Evolutionary conservation across 2,113 vertebrate species (phyloP), one percentile per base, ranked within the genome.

Genomic region (Siniperca chuatsi): DNA sequence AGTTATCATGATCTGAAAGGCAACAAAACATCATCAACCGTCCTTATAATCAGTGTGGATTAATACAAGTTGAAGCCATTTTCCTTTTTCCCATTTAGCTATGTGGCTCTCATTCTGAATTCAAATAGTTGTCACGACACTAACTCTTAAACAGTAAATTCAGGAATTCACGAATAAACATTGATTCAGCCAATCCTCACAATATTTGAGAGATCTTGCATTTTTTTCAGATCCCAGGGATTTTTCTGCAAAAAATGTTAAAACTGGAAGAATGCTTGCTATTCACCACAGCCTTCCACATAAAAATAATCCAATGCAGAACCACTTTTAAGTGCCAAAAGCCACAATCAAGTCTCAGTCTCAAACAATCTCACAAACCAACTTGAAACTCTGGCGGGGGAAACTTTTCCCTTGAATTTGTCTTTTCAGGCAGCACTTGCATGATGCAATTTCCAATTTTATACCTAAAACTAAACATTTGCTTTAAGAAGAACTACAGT

Each of bases 51-150:
- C 23, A 61, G 44, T 23, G 62, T 37, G 8, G 8, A 50, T 75
- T 82, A 40, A 82, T 58, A 40, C n/a, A 81, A 55, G 11, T 33
- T 81, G 70, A 79, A 80, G 35, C 8, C 35, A 23, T 44, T 82
- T 76, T 1, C 15, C 18, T 11, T 37, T 25, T 29, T 44, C 18
- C 58, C 69, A 57, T 65, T 75, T 33, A 46, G 76, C 25, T 57
- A 20, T 8, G 35, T n/a, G 12, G 50, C 52, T 60, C 37, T 82
- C n/a, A 35, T 55, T 46, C 37, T 58, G n/a, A 18, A 35, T 81
- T 75, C 40, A 57, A 37, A 78, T 23, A 58, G 48, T 12, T 70
- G 33, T 44, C 57, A 40, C 2, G 12, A 23, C 29, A 12, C 8
- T 25, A 11, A 61, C 18, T 10, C 10, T n/a, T 21, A 29, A 69